phyloP scores from a whole-genome alignment of 2,797 vertebrate genomes.

The Poeciliopsis paucimaculata region DNA sequence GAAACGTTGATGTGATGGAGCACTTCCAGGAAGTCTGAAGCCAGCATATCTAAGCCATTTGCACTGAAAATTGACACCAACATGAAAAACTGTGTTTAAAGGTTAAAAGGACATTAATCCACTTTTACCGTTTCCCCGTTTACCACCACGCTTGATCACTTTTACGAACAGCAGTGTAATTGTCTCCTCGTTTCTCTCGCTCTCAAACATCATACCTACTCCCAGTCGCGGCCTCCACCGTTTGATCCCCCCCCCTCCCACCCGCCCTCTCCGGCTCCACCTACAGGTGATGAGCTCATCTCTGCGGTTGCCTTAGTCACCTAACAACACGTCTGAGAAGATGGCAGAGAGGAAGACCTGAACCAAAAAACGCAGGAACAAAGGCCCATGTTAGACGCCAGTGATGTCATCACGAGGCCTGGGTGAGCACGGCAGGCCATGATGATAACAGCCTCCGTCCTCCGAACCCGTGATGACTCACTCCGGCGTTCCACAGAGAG shows the following conservation, averaged over 20 bases:
- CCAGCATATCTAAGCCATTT: background rate
- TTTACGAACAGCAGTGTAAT: slow-evolving; percentile 17
- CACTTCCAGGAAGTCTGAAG: slow-evolving; percentile 17
- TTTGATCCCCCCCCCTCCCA: slow-evolving; percentile 29
- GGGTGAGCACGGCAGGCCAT: slow-evolving; percentile 43
- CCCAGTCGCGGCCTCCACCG: slow-evolving; percentile 28
- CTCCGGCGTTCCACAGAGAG: slow-evolving; percentile 38
- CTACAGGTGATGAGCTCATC: slow-evolving; percentile 76
- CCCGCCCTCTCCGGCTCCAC: slow-evolving; percentile 52
- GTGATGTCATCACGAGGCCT: slow-evolving; percentile 60
- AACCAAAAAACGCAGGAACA: slow-evolving; percentile 46
- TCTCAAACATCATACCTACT: slow-evolving; percentile 30
- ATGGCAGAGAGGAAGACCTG: slow-evolving; percentile 25
- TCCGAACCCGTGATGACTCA: slow-evolving; percentile 61
- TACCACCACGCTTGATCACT: background rate
- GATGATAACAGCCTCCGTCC: slow-evolving; percentile 62
- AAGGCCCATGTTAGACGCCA: slow-evolving; percentile 36
- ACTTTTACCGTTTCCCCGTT: slow-evolving; percentile 10
- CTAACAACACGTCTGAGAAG: slow-evolving; percentile 58
- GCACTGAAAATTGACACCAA: slow-evolving; percentile 2
- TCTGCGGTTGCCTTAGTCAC: slow-evolving; percentile 73
- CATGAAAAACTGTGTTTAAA: slow-evolving; percentile 4
- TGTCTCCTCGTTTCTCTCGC: slow-evolving; percentile 29
- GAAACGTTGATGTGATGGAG: slow-evolving; percentile 15
- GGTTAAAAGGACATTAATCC: background rate